Evolutionary conservation across 2,888 invertebrate genomes (phyloP), one percentile per base, ranked within the genome.

Genomic region (Agrotis ipsilon): DNA sequence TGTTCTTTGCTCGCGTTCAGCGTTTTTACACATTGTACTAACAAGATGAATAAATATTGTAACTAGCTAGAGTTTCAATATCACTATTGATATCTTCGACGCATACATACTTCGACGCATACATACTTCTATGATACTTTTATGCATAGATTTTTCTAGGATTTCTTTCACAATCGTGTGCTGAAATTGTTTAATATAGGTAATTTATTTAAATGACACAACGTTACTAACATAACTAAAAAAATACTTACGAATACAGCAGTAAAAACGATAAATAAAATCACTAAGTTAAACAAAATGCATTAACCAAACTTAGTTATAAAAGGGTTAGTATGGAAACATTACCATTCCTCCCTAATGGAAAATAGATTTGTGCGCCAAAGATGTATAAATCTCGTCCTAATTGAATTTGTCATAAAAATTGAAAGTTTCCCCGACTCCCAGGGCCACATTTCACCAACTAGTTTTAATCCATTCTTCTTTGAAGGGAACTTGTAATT

Each of bases 341-440:
- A 86, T 91, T 86, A 78, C 86, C 84, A 45, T 77, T 43, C 45
- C 54, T 58, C 77, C 61, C 90, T 83, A 82, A 87, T 88, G 82
- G 81, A 88, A 86, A 88, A 87, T 87, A 87, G 86, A 89, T 90
- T 91, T 86, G 87, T 85, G 86, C 83, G 89, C 92, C 86, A 91
- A 89, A 90, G 91, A 90, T 86, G 77, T 89, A 94, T 95, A 95
- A 94, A 95, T 95, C 92, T 89, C 83, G 73, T 86, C 87, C 88
- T 95, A 95, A 95, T 94, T 95, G 92, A 94, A 93, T 95, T 95
- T 94, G 94, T 96, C 94, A 95, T 96, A 96, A 95, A 96, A 96
- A 96, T 94, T 95, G 93, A 93, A 96, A 96, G 94, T 95, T 95
- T 86, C 84, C 87, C 91, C 74, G 27, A 89, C 91, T 92, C 87